phyloP scores from a whole-genome alignment of 2,888 invertebrate genomes.

The Drosophila nr. perissopoda region DNA sequence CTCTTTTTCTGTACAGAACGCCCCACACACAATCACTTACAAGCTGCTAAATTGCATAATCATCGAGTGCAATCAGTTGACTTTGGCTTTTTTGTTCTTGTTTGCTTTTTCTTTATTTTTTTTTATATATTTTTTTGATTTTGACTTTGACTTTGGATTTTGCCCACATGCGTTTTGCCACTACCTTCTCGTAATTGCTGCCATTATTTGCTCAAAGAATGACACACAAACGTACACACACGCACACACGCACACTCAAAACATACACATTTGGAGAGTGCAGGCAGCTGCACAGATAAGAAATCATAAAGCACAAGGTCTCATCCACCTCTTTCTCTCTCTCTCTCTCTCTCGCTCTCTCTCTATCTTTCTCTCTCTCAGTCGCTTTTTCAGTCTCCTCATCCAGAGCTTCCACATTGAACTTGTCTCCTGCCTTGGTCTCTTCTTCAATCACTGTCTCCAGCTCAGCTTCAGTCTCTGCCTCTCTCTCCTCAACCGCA shows the following conservation, averaged over 20 bases:
- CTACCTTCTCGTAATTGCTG: conserved; percentile 68
- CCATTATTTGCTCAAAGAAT: conserved; percentile 78
- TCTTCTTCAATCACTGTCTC: neutral
- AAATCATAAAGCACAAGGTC: conserved; percentile 69
- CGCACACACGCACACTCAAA: neutral
- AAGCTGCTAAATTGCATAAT: conserved; percentile 81
- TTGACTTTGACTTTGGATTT: conserved; percentile 9
- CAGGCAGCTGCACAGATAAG: conserved; percentile 72
- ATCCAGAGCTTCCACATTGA: conserved; percentile 9
- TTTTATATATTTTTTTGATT: neutral
- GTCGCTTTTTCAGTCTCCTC: neutral
- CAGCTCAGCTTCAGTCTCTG: neutral
- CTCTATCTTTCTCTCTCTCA: neutral
- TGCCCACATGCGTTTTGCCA: conserved; percentile 1
- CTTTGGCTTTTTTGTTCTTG: conserved; percentile 5
- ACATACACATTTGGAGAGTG: conserved; percentile 17
- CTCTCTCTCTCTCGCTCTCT: neutral
- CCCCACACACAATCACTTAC: conserved; percentile 80
- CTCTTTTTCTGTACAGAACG: conserved; percentile 56
- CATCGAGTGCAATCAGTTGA: conserved; percentile 70
- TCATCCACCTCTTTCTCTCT: neutral
- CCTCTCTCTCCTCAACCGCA: neutral
- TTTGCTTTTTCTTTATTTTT: neutral
- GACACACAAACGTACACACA: conserved; percentile 47
- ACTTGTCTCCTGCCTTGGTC: neutral